phyloP scores from a whole-genome alignment of 2,113 vertebrate genomes.

The Sclerurus mexicanus region DNA sequence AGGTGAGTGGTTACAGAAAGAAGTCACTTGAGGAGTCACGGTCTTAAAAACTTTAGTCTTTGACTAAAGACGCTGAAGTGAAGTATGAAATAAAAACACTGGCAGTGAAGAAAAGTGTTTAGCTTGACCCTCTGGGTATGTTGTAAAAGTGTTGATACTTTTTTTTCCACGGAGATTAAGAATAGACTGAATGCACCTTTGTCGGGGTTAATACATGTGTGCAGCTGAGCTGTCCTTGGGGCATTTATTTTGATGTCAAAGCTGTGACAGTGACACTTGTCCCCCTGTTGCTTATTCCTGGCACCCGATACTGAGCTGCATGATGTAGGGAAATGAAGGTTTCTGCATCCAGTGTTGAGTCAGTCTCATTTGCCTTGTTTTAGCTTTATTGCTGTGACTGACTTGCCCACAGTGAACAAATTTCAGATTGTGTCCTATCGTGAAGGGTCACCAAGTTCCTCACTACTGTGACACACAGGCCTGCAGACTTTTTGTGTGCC shows the following conservation, averaged over 20 bases:
- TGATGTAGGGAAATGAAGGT: neutral
- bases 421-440: neutral
- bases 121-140: neutral
- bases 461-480: neutral
- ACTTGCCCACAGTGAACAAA: neutral
- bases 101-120: neutral
- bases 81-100: neutral
- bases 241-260: neutral
- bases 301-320: neutral
- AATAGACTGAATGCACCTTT: neutral
- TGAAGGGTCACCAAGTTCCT: neutral
- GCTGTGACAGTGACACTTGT: neutral
- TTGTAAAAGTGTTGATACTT: neutral
- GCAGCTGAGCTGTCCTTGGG: neutral
- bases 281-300: neutral
- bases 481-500: neutral
- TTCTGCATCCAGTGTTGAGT: neutral
- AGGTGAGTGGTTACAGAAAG: neutral
- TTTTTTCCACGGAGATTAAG: neutral
- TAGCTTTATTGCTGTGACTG: neutral
- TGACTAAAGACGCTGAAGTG: neutral
- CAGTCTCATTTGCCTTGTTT: neutral
- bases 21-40: neutral
- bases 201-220: neutral
- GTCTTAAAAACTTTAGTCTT: neutral